These are phyloP conservation scores for Gopherus evgoodei DNA, from an alignment of 2,113 vertebrate species.

Conservation along the genomic window DNA sequence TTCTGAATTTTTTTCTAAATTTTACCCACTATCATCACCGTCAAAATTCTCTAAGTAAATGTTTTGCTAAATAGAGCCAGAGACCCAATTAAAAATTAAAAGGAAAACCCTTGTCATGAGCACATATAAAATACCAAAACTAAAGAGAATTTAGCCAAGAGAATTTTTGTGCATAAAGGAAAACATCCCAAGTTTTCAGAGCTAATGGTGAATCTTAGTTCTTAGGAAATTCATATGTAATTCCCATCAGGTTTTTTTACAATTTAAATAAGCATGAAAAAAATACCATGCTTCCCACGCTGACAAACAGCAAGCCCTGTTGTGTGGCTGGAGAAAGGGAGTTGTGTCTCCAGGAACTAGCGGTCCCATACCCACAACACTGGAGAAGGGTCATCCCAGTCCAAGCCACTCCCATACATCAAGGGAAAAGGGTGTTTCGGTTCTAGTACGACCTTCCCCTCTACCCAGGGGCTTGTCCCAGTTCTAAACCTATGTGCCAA, in stretches of 20 bases:
- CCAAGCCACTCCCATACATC: not conserved
- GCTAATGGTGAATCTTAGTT: constrained; percentile 7
- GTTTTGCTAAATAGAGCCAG: not conserved
- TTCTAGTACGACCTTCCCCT: not conserved
- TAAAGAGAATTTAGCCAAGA: constrained; percentile 9
- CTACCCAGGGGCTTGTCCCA: not conserved
- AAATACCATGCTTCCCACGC: not conserved
- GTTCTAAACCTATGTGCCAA: not conserved
- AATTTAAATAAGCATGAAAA: not conserved
- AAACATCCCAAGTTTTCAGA: constrained; percentile 20
- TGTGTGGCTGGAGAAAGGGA: not conserved
- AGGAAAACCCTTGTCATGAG: not conserved
- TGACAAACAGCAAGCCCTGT: not conserved
- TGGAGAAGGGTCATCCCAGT: not conserved
- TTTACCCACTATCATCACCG: not conserved
- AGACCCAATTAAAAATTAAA: not conserved
- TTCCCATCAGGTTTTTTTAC: not conserved
- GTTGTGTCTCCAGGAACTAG: not conserved
- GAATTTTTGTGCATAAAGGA: not conserved
- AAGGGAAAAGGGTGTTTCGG: not conserved
- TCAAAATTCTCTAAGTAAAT: not conserved
- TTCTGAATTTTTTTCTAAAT: constrained; percentile 1
- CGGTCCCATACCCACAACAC: not conserved
- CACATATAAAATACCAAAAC: not conserved
- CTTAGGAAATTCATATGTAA: not conserved